Conservation (phyloP, 64 coral and sea anemone species). For the Montipora foliosa region DNA sequence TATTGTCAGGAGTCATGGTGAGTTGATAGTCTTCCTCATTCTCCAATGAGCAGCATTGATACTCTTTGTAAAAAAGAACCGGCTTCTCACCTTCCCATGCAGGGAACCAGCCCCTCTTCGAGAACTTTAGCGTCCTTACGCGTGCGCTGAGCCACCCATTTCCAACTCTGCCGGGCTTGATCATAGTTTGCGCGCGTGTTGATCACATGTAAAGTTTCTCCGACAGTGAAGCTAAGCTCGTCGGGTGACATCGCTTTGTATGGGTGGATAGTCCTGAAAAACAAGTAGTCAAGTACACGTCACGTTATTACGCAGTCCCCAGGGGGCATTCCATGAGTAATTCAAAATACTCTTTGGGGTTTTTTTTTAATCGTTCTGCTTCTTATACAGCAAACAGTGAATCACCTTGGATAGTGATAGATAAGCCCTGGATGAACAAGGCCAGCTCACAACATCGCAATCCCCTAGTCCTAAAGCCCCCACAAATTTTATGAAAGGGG, state of each 20-base stretch:
- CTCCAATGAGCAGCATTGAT: background rate
- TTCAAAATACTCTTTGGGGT: too few relatives aligned
- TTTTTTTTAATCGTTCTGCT: too few relatives aligned
- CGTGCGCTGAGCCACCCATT: constrained; percentile 92
- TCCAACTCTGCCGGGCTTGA: constrained; percentile 81
- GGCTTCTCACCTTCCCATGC: constrained; percentile 78
- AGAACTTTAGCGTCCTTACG: constrained; percentile 85
- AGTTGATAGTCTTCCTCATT: too few relatives aligned
- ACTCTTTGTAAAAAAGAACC: background rate
- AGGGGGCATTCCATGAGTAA: too few relatives aligned
- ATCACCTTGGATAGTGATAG: too few relatives aligned
- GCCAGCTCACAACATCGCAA: too few relatives aligned
- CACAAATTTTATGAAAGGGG: too few relatives aligned
- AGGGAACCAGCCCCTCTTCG: constrained; percentile 93
- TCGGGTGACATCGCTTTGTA: constrained; percentile 87
- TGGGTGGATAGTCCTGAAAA: constrained; percentile 79
- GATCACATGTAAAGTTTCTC: constrained; percentile 92
- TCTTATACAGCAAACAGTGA: too few relatives aligned
- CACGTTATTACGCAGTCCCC: too few relatives aligned
- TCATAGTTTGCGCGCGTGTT: constrained; percentile 98
- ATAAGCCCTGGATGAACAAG: too few relatives aligned
- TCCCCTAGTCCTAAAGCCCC: too few relatives aligned
- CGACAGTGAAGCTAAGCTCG: constrained; percentile 90
- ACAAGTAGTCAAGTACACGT: background rate
- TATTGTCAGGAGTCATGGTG: too few relatives aligned